Evolutionary conservation across 2,113 vertebrate species (phyloP), one percentile per base, ranked within the genome.

Genomic region (Brienomyrus longianalis): DNA sequence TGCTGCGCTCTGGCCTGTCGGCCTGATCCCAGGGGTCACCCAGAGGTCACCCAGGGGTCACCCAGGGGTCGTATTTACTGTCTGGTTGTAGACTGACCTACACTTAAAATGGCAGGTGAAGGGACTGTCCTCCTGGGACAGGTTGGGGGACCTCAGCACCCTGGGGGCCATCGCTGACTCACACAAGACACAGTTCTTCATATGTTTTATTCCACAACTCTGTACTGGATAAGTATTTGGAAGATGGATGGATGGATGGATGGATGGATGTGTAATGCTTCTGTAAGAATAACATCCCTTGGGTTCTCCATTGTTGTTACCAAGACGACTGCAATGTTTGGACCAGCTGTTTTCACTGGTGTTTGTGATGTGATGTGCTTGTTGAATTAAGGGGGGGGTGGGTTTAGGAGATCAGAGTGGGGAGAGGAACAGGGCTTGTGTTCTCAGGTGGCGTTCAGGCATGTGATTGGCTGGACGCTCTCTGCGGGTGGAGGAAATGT

Each of bases 311-410:
- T 83, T 45, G 19, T 43, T 80, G 77, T 83, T 39, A 10, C 17
- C 77, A 45, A 43, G 39, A 83, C 77, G 43, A 83, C 39, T 0
- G 31, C 8, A 83, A 83, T 83, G 35, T 45, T 45, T 39, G 39
- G 77, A 45, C 77, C 31, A 45, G 77, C 43, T 70, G 62, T 27
- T 70, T n/a, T 70, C 62, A 13, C n/a, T 70, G 8, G 56, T 62
- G 2, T 62, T 62, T 23, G 13, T 23, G n/a, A 39, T 43, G 27
- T 90, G 89, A 84, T 39, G 52, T 52, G 48, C 19, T 48, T 89
- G 5, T 80, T 91, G 91, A 92, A 91, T 89, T 88, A 92, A 92
- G 43, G 89, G 91, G 91, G 47, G 83, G 43, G 3, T 21, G 35
- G 80, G 19, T 43, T 43, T 21, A 83, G 35, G 80, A 23, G 43